These are phyloP conservation scores for Acromyrmex echinatior DNA, from an alignment of 1,140 invertebrate species.

Conservation along the genomic window DNA sequence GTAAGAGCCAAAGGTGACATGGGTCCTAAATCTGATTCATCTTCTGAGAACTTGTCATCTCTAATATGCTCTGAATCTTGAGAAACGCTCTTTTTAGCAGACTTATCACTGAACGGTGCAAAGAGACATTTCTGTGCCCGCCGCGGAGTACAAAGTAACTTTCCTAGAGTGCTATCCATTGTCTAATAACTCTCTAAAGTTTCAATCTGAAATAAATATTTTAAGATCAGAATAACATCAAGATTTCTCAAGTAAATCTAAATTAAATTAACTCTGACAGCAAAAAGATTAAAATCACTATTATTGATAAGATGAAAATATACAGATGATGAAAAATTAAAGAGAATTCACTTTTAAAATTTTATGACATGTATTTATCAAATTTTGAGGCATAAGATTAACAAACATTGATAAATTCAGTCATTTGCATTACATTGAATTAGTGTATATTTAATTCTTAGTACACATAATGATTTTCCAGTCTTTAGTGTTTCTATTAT, in stretches of 20 bases:
- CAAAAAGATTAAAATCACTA: background rate
- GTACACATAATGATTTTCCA: no score
- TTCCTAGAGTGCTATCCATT: slow-evolving; percentile 51
- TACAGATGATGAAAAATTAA: background rate
- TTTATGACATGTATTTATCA: background rate
- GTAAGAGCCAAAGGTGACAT: slow-evolving; percentile 81
- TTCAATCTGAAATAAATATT: slow-evolving; percentile 18
- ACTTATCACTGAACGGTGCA: slow-evolving; percentile 55
- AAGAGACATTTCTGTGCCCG: slow-evolving; percentile 77
- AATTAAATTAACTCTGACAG: background rate
- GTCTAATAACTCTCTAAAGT: background rate
- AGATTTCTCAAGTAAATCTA: background rate
- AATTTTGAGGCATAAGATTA: background rate
- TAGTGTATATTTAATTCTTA: no score
- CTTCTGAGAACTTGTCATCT: slow-evolving; percentile 71
- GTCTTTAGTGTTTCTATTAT: no score
- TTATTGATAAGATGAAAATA: background rate
- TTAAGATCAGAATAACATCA: background rate
- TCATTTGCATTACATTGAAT: no score
- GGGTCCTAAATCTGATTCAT: slow-evolving; percentile 82
- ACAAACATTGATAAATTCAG: no score
- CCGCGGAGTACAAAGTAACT: slow-evolving; percentile 73
- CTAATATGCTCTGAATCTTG: background rate
- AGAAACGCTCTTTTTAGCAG: slow-evolving; percentile 67
- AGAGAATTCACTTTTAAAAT: background rate